Percentiles rank a stretch among this genome's conserved stretches.
These are phyloP conservation scores for Trilocha varians DNA, from an alignment of 2,888 invertebrate species.

Conservation along the genomic window DNA sequence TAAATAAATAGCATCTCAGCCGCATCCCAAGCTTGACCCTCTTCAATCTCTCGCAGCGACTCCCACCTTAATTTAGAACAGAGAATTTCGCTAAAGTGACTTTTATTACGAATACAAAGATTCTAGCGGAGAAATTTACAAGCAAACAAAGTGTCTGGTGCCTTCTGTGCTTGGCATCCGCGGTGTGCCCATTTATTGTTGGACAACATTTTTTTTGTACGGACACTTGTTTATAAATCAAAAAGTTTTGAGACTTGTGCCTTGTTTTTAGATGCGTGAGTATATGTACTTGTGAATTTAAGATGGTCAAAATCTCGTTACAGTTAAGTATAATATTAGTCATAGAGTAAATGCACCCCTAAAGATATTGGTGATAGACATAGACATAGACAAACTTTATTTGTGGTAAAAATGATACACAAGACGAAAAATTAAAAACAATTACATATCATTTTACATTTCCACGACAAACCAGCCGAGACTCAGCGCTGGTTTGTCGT, in stretches of 20 bases:
- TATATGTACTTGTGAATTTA: too few species aligned
- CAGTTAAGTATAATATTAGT: too few species aligned
- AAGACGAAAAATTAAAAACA: too few species aligned
- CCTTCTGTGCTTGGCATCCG: conserved; percentile 2
- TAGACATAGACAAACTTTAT: too few species aligned
- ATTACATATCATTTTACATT: too few species aligned
- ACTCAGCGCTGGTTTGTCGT: too few species aligned
- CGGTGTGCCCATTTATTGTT: conserved; percentile 1
- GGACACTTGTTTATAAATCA: conserved; percentile 2
- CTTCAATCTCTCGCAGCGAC: conserved; percentile 31
- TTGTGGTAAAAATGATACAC: too few species aligned
- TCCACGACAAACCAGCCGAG: too few species aligned
- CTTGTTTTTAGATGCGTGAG: too few species aligned
- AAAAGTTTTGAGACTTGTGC: not conserved
- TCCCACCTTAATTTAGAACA: conserved; percentile 32
- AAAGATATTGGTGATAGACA: too few species aligned
- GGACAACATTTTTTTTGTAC: conserved; percentile 1
- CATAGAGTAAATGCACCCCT: too few species aligned
- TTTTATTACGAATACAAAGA: conserved; percentile 33
- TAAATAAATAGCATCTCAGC: conserved; percentile 36
- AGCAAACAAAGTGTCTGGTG: conserved; percentile 13
- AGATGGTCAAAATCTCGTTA: too few species aligned
- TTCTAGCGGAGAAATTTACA: conserved; percentile 15
- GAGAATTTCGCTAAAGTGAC: conserved; percentile 33
- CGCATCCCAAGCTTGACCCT: conserved; percentile 37